Evolutionary conservation across 1,140 invertebrate species (phyloP).

Genomic region (Drosophila ercepeae): DNA sequence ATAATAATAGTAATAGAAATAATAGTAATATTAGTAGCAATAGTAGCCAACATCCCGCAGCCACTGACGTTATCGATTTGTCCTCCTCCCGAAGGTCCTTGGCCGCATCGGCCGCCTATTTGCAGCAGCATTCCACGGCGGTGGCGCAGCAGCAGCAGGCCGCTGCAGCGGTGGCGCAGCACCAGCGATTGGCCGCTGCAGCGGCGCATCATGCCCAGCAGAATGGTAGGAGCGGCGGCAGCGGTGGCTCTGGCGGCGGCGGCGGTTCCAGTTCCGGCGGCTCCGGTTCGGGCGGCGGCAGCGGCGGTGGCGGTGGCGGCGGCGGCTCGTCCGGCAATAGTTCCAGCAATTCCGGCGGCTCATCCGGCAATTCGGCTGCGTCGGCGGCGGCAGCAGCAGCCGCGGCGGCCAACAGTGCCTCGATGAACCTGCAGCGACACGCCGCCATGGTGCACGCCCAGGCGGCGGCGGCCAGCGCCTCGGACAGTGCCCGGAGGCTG

Average conservation of each 20-base stretch:
- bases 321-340: conserved; percentile 11
- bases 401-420: conserved; percentile 55
- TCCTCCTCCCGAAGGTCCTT: conserved; percentile 84
- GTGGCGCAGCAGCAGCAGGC: conserved; percentile 53
- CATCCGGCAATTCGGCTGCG: neutral
- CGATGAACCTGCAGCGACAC: conserved; percentile 81
- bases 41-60: conserved; percentile 51
- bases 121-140: conserved; percentile 68
- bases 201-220: conserved; percentile 64
- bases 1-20: conserved; percentile 19
- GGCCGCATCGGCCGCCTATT: conserved; percentile 67
- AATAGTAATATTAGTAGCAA: conserved; percentile 25
- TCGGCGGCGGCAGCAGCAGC: conserved; percentile 37
- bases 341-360: conserved; percentile 2
- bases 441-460: conserved; percentile 77
- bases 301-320: conserved; percentile 12
- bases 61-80: conserved; percentile 83
- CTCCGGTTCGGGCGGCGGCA: conserved; percentile 29
- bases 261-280: neutral
- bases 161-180: conserved; percentile 53
- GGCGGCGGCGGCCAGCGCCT: conserved; percentile 55
- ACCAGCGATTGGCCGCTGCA: conserved; percentile 57
- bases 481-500: conserved; percentile 62
- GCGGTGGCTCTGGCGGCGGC: neutral
- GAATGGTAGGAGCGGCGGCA: conserved; percentile 49